Conservation (phyloP, 2,113 vertebrate species). For the Ovis aries region ARS-UI_Ramb_v3.0 NC_056077.1:40071501-40072000, state of each 20-base stretch:
- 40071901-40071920: background rate
- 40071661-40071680: background rate
- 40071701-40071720: fast-evolving
- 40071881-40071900: background rate
- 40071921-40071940: background rate
- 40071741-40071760: fast-evolving
- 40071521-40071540: too few species aligned
- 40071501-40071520: too few species aligned
- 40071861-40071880: background rate
- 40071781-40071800: background rate
- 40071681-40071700: background rate
- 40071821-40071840: background rate
- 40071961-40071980: background rate
- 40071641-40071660: background rate
- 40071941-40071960: background rate
- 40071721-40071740: background rate
- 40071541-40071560: too few species aligned
- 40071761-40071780: background rate
- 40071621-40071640: background rate
- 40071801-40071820: background rate
- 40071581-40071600: too few species aligned
- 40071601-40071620: too few species aligned
- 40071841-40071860: background rate
- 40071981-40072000: background rate
- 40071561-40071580: too few species aligned